Percentiles rank a stretch among this genome's conserved stretches.
These are phyloP conservation scores for Phengaris alcon DNA, from an alignment of 2,888 invertebrate genomes.

Conservation along the genomic window DNA sequence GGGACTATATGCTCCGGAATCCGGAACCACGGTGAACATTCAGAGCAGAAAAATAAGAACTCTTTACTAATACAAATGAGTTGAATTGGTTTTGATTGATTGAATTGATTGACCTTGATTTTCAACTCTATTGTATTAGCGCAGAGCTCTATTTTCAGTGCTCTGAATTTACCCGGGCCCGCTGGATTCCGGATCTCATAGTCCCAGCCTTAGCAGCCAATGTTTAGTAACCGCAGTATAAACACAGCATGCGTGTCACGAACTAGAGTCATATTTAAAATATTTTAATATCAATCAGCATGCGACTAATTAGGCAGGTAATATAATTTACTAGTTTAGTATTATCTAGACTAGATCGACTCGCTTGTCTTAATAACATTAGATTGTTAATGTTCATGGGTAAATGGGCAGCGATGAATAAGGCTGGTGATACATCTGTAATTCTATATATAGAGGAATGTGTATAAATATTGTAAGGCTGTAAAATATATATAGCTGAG, in stretches of 20 bases:
- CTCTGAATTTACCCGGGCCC: too few relatives aligned
- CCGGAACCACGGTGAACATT: too few relatives aligned
- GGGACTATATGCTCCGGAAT: too few relatives aligned
- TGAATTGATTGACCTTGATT: too few relatives aligned
- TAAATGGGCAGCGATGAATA: slow-evolving; percentile 55
- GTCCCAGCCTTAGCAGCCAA: too few relatives aligned
- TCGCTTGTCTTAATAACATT: slow-evolving; percentile 43
- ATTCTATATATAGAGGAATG: slow-evolving; percentile 49
- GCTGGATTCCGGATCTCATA: too few relatives aligned
- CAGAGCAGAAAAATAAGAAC: too few relatives aligned
- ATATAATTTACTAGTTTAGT: slow-evolving; percentile 24
- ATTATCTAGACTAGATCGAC: slow-evolving; percentile 38
- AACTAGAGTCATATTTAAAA: background rate
- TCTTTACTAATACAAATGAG: too few relatives aligned
- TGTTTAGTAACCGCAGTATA: too few relatives aligned
- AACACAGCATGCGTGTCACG: background rate
- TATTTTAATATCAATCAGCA: background rate
- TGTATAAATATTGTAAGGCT: slow-evolving; percentile 55
- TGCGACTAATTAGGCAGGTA: slow-evolving; percentile 21
- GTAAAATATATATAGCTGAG: slow-evolving; percentile 57
- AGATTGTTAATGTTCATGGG: slow-evolving; percentile 44
- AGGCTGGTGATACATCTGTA: slow-evolving; percentile 73
- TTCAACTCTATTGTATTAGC: too few relatives aligned
- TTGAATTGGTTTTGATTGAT: too few relatives aligned
- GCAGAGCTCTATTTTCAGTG: too few relatives aligned